Evolutionary conservation across 1,140 invertebrate genomes (phyloP).

Genomic region (Pogonus chalceus): DNA sequence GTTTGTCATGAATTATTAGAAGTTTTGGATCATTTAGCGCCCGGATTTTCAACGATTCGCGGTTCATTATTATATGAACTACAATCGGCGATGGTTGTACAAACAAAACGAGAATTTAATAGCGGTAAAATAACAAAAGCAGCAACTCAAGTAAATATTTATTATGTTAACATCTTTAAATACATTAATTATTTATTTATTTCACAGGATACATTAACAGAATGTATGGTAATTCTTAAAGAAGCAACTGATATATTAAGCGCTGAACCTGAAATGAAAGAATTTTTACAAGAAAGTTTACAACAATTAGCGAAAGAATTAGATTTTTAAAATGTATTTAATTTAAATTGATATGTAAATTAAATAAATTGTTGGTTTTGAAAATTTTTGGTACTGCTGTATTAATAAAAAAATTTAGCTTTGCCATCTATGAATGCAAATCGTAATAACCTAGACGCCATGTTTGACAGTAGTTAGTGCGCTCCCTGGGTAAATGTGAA

Average conservation of each 20-base stretch:
- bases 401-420: background rate
- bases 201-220: conserved; percentile 38
- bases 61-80: conserved; percentile 53
- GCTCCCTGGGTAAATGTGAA: conserved; percentile 3
- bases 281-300: conserved; percentile 38
- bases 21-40: conserved; percentile 49
- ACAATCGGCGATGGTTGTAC: conserved; percentile 45
- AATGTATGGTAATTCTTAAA: conserved; percentile 42
- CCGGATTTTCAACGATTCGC: conserved; percentile 49
- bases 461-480: conserved; percentile 4
- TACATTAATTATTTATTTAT: conserved; percentile 10
- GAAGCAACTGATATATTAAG: conserved; percentile 44
- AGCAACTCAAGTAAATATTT: conserved; percentile 35
- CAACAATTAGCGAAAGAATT: conserved; percentile 34
- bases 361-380: no score
- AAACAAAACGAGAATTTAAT: conserved; percentile 41
- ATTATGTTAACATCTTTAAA: conserved; percentile 13
- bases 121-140: conserved; percentile 40
- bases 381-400: no score
- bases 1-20: conserved; percentile 54
- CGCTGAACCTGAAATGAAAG: conserved; percentile 45
- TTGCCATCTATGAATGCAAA: background rate
- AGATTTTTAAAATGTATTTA: conserved; percentile 17
- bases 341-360: no score
- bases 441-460: background rate